Evolutionary conservation across 2,797 vertebrate genomes (phyloP).

Genomic region (Brachymystax lenok): DNA sequence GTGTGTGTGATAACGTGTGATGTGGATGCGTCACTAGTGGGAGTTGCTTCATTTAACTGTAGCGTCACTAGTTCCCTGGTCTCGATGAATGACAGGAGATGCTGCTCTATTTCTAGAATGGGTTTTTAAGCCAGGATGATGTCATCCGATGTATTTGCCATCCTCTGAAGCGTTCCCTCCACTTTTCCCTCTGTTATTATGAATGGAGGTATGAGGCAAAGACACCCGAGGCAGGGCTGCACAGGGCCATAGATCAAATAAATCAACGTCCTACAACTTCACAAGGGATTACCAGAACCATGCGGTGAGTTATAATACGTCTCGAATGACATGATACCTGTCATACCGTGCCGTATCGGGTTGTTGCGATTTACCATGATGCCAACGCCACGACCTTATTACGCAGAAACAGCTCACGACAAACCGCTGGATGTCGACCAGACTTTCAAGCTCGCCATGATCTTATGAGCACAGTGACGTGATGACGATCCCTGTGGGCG

Average conservation of each 20-base stretch:
- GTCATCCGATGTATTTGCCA: conserved; percentile 31
- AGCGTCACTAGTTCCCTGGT: conserved; percentile 17
- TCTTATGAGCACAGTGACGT: too few species aligned
- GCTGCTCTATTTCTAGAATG: conserved; percentile 34
- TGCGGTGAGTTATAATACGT: background rate
- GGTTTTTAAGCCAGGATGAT: conserved; percentile 30
- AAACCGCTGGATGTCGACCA: too few species aligned
- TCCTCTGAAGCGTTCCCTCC: conserved; percentile 11
- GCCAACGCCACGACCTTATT: too few species aligned
- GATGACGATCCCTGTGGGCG: background rate
- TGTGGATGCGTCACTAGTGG: background rate
- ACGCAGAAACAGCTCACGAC: too few species aligned
- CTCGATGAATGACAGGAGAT: conserved; percentile 17
- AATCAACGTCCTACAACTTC: background rate
- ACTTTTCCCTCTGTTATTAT: background rate
- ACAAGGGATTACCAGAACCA: background rate
- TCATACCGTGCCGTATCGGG: background rate
- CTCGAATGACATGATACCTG: background rate
- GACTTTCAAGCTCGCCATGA: too few species aligned
- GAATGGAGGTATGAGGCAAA: background rate
- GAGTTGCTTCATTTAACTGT: conserved; percentile 29
- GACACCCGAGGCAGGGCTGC: background rate
- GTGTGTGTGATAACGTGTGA: background rate
- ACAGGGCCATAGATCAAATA: background rate
- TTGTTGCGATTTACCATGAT: background rate